Evolutionary conservation across 2,113 vertebrate genomes (phyloP).

Genomic region (Haemorhous mexicanus): DNA sequence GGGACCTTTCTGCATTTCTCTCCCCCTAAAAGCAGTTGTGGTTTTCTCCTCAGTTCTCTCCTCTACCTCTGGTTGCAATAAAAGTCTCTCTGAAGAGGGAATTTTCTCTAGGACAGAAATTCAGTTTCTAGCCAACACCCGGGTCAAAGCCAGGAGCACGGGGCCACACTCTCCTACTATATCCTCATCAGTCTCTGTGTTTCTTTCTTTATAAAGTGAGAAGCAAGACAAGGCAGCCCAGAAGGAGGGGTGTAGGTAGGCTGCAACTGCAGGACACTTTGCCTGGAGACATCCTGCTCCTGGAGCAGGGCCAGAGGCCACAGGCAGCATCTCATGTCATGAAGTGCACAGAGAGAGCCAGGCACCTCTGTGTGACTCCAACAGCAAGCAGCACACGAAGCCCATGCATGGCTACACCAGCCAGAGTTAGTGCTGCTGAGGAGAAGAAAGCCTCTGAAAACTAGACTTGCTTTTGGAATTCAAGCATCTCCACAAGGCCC

Average conservation of each 20-base stretch:
- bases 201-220: not conserved
- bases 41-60: not conserved
- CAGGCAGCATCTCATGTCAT: fast-evolving
- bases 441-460: not conserved
- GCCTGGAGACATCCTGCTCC: not conserved
- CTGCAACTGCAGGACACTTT: not conserved
- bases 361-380: not conserved
- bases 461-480: not conserved
- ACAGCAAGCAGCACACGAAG: not conserved
- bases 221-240: not conserved
- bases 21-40: fast-evolving
- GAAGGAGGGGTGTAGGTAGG: not conserved
- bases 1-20: not conserved
- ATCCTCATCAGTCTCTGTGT: not conserved
- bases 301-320: not conserved
- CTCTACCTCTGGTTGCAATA: not conserved
- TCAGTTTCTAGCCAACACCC: not conserved
- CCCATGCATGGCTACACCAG: not conserved
- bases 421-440: not conserved
- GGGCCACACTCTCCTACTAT: not conserved
- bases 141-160: not conserved
- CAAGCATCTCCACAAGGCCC: not conserved
- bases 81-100: not conserved
- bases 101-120: not conserved
- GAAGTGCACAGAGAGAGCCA: fast-evolving